Evolutionary conservation across 2,113 vertebrate genomes (phyloP), one percentile per base, ranked within the genome.

Genomic region (Phaethornis superciliosus): DNA sequence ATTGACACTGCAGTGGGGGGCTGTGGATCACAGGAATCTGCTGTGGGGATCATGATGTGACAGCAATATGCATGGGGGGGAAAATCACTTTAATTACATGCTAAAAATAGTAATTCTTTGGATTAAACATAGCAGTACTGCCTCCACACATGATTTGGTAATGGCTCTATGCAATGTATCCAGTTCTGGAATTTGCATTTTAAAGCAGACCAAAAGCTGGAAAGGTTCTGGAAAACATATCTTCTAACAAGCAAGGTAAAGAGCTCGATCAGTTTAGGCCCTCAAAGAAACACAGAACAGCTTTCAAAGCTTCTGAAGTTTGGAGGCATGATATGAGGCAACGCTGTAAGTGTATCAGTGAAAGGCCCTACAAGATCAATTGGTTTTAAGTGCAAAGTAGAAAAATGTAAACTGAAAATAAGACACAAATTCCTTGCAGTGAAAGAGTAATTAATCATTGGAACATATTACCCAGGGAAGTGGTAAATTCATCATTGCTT

Each of bases 371-470:
- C 22, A 92, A 90, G 90, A 96, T 85, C 32, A 11, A 72, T 78
- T 72, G 64, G 44, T 52, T 91, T 68, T 81, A 90, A 94, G 60
- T 42, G n/a, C 35, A 90, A 94, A 83, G 85, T 58, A 72, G 85
- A 86, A 92, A 94, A 97, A 94, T 70, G 72, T 94, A 90, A 93
- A 95, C 91, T 95, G 80, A 90, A 95, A 95, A 88, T 92, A 94
- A 70, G 80, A 88, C 82, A 81, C 22, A 81, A 88, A 88, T 95
- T 95, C 91, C 82, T 93, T 93, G 78, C 56, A 86, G 80, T 46
- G 69, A 90, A 58, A 84, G 81, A 60, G 55, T 83, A 95, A 96
- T 97, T 94, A 95, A 95, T 97, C 91, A 95, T 30, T 72, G 33
- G 69, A 93, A 94, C 7, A 1, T 75, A 71, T 49, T 91, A 42